These are phyloP conservation scores for Drosophila biarmipes DNA, from an alignment of 1,140 invertebrate species.

Conservation along the genomic window DNA sequence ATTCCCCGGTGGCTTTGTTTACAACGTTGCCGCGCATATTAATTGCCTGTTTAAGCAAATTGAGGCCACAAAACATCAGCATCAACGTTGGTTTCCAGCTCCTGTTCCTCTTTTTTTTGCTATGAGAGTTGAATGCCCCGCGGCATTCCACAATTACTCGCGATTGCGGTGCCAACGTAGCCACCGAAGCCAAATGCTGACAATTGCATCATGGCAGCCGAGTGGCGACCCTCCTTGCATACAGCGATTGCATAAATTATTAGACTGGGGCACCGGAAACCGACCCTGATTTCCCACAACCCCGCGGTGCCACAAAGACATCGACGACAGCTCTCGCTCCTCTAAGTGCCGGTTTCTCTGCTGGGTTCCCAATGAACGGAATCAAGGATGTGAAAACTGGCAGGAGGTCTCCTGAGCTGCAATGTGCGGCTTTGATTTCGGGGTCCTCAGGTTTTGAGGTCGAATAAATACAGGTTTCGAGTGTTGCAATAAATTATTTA, in stretches of 20 bases:
- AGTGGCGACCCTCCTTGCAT: constrained; percentile 22
- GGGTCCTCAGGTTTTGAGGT: constrained; percentile 12
- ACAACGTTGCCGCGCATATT: constrained; percentile 79
- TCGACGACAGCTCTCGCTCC: constrained; percentile 23
- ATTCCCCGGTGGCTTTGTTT: constrained; percentile 63
- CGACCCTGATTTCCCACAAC: constrained; percentile 39
- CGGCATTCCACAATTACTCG: constrained; percentile 50
- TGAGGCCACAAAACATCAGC: constrained; percentile 67
- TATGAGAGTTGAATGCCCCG: constrained; percentile 21
- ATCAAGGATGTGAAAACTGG: constrained; percentile 10
- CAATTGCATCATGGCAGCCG: constrained; percentile 47
- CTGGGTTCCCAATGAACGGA: constrained; percentile 15
- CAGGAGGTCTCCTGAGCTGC: constrained; percentile 17
- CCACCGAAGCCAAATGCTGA: constrained; percentile 56
- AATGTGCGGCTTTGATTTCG: constrained; percentile 24
- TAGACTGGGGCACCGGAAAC: constrained; percentile 9
- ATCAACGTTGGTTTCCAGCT: constrained; percentile 28
- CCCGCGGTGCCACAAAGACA: constrained; percentile 26
- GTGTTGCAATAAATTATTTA: constrained; percentile 35
- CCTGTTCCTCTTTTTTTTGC: constrained; percentile 7
- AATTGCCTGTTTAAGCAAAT: constrained; percentile 80
- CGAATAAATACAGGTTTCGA: constrained; percentile 26
- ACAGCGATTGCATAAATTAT: constrained; percentile 66
- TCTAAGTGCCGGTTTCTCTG: constrained; percentile 18
- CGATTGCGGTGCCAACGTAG: constrained; percentile 51